Evolutionary conservation across 2,888 invertebrate genomes (phyloP), one percentile per base, ranked within the genome.

Genomic region (Mythimna impura): DNA sequence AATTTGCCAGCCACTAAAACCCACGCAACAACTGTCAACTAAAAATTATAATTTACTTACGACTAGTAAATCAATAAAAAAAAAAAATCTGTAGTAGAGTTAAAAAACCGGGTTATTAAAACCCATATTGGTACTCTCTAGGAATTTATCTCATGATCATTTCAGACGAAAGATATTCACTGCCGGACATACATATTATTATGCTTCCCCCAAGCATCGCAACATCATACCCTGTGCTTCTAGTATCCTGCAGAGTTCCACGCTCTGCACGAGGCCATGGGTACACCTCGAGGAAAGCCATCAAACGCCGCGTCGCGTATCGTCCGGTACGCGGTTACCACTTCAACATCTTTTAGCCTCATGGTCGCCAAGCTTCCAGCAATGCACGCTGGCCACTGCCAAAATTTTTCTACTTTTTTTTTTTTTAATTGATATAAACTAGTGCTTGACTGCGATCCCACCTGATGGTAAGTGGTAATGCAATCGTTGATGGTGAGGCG

Each of bases 11-110:
- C 50, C 40, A 55, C 12, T 8, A 34, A 30, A 73, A 34, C 22
- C 52, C 34, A 74, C 47, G 55, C 64, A 55, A 73, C 74, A 72
- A 34, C 72, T 55, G 75, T 36, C 75, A 14, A 55, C 47, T 7
- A 14, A 64, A 47, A 73, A 36, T 1, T 55, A 17, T 58, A 1
- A 52, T 34, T 62, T 61, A 30, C 30, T 55, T 74, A 25, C n/a
- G 34, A 43, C 8, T 14, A 20, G 6, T 17, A 34, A 9, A 34
- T 9, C n/a, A 36, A n/a, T 36, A n/a, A n/a, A n/a, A 60, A 36
- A n/a, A 60, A 36, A 12, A n/a, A 12, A 20, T 7, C n/a, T 57
- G 8, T 0, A 36, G 36, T 36, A 36, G 36, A 8, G 7, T 36
- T 8, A 9, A 36, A 9, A 36, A n/a, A n/a, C n/a, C n/a, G n/a